These are phyloP conservation scores for Blennius ocellaris DNA, from an alignment of 2,113 vertebrate genomes.

Conservation along the genomic window DNA sequence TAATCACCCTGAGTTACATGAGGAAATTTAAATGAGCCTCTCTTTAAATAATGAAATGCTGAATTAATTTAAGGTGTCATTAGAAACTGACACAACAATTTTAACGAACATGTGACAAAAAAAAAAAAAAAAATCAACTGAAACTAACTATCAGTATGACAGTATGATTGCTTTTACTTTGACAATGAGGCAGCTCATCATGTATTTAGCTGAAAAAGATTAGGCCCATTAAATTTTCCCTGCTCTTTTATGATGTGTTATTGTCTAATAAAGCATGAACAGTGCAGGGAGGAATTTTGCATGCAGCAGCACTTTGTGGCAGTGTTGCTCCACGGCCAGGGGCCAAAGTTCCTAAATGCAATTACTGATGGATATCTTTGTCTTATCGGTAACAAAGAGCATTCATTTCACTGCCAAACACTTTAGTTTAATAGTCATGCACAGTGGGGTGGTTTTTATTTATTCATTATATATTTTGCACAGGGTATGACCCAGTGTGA, in stretches of 20 bases:
- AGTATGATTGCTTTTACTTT: slow-evolving; percentile 54
- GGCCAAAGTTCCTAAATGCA: slow-evolving; percentile 78
- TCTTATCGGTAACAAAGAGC: slow-evolving; percentile 66
- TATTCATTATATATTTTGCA: too few relatives aligned
- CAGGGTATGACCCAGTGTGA: too few relatives aligned
- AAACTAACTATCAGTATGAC: slow-evolving; percentile 15
- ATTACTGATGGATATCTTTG: slow-evolving; percentile 79
- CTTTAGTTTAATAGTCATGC: slow-evolving; percentile 45
- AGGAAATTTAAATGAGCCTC: slow-evolving; percentile 9
- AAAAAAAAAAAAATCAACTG: slow-evolving; percentile 8
- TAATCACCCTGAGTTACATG: slow-evolving; percentile 24
- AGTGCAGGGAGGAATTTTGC: slow-evolving; percentile 56
- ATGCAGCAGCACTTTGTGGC: slow-evolving; percentile 65
- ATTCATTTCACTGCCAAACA: slow-evolving; percentile 62
- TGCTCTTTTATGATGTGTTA: slow-evolving; percentile 71
- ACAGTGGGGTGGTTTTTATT: slow-evolving; percentile 18
- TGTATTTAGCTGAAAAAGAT: slow-evolving; percentile 70
- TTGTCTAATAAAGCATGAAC: slow-evolving; percentile 76
- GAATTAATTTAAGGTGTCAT: slow-evolving; percentile 20
- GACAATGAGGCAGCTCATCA: slow-evolving; percentile 63
- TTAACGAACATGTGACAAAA: slow-evolving; percentile 9
- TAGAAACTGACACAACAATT: slow-evolving; percentile 18
- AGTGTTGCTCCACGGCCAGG: slow-evolving; percentile 63
- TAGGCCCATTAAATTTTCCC: slow-evolving; percentile 72
- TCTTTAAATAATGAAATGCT: slow-evolving; percentile 8